phyloP scores from a whole-genome alignment of 2,797 vertebrate species.

The Smutsia gigantea region DNA sequence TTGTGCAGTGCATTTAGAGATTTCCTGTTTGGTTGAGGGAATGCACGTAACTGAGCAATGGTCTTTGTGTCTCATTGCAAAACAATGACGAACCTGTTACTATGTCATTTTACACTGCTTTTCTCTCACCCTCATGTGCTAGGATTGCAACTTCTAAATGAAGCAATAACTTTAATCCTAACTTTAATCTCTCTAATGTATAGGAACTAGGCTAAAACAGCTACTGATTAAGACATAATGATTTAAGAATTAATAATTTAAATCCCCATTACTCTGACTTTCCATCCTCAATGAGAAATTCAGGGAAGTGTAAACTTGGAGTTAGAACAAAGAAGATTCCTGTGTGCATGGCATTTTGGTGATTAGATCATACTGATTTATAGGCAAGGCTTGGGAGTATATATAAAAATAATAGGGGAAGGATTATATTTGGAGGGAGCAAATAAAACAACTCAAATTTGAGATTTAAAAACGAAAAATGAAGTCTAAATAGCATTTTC shows the following conservation, averaged over 20 bases:
- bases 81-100: fast-evolving
- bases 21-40: fast-evolving
- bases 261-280: neutral
- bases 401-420: neutral
- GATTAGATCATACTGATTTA: neutral
- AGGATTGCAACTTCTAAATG: neutral
- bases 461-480: neutral
- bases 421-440: neutral
- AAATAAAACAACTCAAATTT: neutral
- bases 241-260: fast-evolving
- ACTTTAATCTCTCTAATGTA: neutral
- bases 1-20: fast-evolving
- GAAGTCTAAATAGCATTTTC: neutral
- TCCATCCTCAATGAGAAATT: neutral
- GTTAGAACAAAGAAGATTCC: neutral
- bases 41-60: fast-evolving
- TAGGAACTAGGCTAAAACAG: neutral
- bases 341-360: neutral
- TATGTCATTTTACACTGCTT: fast-evolving
- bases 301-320: neutral
- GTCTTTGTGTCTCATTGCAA: neutral
- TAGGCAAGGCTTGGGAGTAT: neutral
- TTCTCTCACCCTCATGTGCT: neutral
- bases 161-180: neutral
- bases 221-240: neutral